A percentile compares a stretch with the other conserved stretches of the same genome.
Conservation (phyloP, 2,888 invertebrate species). For the Plebejus argus region DNA sequence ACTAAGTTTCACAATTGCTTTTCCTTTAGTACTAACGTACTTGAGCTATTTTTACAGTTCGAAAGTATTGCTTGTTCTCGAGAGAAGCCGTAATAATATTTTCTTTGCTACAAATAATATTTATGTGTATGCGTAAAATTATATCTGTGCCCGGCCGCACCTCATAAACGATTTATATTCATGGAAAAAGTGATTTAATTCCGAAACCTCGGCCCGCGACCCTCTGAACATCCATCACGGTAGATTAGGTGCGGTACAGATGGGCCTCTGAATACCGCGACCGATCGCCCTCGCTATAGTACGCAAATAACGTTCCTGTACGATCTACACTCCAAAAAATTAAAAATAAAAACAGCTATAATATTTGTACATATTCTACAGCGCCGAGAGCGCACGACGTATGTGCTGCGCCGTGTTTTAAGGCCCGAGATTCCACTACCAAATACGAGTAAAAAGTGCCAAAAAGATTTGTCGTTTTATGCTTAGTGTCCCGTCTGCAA, state of each 20-base stretch:
- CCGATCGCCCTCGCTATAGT: background rate
- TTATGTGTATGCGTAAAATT: background rate
- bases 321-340: background rate
- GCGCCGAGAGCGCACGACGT: no score
- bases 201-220: background rate
- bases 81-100: background rate
- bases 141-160: background rate
- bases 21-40: background rate
- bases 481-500: background rate
- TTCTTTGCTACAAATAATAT: background rate
- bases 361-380: no score
- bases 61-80: background rate
- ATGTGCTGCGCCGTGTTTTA: no score
- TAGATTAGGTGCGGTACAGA: background rate
- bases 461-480: no score
- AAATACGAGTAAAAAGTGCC: no score
- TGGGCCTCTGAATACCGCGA: background rate
- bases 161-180: constrained; percentile 14
- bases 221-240: background rate
- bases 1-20: background rate
- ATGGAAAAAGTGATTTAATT: constrained; percentile 18
- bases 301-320: no score
- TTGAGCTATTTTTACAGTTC: background rate
- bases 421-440: no score
- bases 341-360: background rate